Conservation (phyloP, 2,888 invertebrate species). For the Acrobasis consociella region DNA sequence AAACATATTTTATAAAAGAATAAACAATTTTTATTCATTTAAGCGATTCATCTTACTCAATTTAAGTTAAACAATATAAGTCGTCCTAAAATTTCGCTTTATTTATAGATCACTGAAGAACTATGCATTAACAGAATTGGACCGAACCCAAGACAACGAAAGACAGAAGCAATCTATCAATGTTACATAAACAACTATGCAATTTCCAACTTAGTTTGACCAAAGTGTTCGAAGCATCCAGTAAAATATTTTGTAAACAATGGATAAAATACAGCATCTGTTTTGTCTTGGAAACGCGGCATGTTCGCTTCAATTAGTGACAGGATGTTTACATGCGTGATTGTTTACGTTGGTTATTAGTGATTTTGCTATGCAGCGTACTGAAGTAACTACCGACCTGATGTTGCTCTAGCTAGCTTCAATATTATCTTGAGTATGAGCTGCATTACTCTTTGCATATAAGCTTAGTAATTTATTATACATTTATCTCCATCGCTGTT, state of each 20-base stretch:
- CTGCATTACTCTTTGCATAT: too few relatives aligned
- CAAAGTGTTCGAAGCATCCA: constrained; percentile 20
- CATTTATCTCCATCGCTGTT: too few relatives aligned
- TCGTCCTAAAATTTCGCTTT: constrained; percentile 8
- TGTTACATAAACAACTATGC: constrained; percentile 10
- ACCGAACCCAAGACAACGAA: constrained; percentile 14
- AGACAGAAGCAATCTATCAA: constrained; percentile 23
- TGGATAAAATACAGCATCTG: constrained; percentile 62
- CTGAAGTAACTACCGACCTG: background rate
- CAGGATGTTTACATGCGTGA: constrained; percentile 61
- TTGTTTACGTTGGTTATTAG: constrained; percentile 43
- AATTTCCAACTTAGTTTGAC: constrained; percentile 20
- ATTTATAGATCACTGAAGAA: background rate
- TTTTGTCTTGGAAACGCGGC: constrained; percentile 46
- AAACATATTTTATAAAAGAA: background rate
- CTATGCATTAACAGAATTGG: constrained; percentile 20
- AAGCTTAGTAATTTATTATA: too few relatives aligned
- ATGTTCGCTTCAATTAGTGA: constrained; percentile 56
- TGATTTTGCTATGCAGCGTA: constrained; percentile 33
- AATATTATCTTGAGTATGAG: too few relatives aligned
- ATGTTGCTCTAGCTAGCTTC: background rate
- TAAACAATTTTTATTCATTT: background rate
- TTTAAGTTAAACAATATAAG: background rate
- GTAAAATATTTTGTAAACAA: constrained; percentile 46
- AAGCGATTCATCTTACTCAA: background rate